phyloP scores from a whole-genome alignment of 1,140 invertebrate species.

The Dreissena polymorpha region DNA sequence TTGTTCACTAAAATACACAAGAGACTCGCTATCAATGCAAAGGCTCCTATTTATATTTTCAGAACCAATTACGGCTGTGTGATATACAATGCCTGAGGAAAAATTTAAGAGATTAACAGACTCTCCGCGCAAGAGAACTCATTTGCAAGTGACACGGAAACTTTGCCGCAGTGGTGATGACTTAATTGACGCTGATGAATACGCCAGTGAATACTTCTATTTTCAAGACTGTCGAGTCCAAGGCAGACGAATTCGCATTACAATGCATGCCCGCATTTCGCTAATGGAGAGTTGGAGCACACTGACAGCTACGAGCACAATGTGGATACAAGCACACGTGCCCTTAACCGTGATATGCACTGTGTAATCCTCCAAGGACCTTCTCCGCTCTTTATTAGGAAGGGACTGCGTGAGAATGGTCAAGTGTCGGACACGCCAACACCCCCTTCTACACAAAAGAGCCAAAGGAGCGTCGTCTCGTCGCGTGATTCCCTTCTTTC shows the following conservation, averaged over 20 bases:
- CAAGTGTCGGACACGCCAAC: slow-evolving; percentile 46
- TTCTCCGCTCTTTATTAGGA: slow-evolving; percentile 16
- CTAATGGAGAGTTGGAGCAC: slow-evolving; percentile 11
- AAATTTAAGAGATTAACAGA: not conserved
- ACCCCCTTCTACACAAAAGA: slow-evolving; percentile 45
- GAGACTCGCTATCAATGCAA: no score
- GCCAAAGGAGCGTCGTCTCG: slow-evolving; percentile 28
- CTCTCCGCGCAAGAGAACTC: slow-evolving; percentile 24
- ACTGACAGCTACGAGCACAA: slow-evolving; percentile 31
- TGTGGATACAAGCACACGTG: slow-evolving; percentile 21
- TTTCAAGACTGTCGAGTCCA: slow-evolving; percentile 42
- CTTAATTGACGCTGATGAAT: slow-evolving; percentile 45
- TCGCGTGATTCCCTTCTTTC: slow-evolving; percentile 46
- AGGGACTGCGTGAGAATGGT: slow-evolving; percentile 33
- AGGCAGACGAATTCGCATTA: slow-evolving; percentile 42
- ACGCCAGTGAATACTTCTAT: slow-evolving; percentile 40
- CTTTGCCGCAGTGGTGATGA: slow-evolving; percentile 37
- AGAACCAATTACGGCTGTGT: not conserved
- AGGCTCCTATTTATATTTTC: not conserved
- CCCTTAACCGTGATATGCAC: slow-evolving; percentile 19
- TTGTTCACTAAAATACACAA: slow-evolving; percentile 12
- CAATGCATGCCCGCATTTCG: slow-evolving; percentile 49
- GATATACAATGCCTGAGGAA: slow-evolving; percentile 11
- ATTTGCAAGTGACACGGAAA: slow-evolving; percentile 46
- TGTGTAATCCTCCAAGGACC: slow-evolving; percentile 35